Evolutionary conservation across 2,797 vertebrate species (phyloP).

Genomic region (Periparus ater): DNA sequence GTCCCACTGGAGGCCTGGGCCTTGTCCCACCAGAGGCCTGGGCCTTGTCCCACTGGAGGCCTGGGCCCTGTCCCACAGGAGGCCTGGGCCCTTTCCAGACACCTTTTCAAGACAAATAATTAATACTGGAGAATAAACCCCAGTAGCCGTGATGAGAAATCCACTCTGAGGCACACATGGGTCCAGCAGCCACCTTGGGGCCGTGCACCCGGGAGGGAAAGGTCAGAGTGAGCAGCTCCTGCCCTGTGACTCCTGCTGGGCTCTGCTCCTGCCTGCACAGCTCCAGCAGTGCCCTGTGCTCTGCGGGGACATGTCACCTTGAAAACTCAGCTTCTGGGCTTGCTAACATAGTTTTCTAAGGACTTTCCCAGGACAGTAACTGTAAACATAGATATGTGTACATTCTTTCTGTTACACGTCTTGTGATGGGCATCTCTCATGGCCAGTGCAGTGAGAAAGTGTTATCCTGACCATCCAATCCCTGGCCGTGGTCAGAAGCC

Average conservation of each 20-base stretch:
- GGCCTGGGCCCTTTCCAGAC: neutral
- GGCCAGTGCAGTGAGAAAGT: no score
- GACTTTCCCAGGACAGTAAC: no score
- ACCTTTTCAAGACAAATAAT: neutral
- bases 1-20: no score
- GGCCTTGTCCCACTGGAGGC: no score
- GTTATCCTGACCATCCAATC: no score
- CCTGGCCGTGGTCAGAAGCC: no score
- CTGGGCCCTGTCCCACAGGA: neutral
- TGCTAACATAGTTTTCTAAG: no score
- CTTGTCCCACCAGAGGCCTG: no score
- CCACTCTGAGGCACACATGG: accelerated
- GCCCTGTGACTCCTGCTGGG: neutral
- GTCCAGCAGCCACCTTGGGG: neutral
- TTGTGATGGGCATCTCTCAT: no score
- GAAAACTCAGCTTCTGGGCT: no score
- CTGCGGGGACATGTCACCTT: neutral
- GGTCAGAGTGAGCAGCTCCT: neutral
- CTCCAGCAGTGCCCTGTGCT: neutral
- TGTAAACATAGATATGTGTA: no score
- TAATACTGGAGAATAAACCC: neutral
- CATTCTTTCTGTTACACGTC: no score
- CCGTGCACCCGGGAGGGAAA: neutral
- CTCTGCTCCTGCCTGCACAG: accelerated
- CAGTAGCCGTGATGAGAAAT: accelerated